A percentile compares a stretch with the other conserved stretches of the same genome.
These are phyloP conservation scores for Caenorhabditis drosophilae DNA, from an alignment of 2,888 invertebrate genomes.

Conservation along the genomic window DNA sequence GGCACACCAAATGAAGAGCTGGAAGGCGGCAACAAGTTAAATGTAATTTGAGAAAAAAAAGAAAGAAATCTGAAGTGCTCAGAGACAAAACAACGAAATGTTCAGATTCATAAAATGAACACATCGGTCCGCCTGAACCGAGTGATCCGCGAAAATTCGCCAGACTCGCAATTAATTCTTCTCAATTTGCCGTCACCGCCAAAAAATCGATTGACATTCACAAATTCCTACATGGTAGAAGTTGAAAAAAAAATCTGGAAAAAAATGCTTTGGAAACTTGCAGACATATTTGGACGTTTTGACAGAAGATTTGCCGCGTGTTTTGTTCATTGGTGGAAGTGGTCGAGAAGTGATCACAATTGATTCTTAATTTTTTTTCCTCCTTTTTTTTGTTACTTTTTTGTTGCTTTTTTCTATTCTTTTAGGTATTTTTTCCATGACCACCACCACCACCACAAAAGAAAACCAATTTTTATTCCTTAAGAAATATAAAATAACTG, in stretches of 20 bases:
- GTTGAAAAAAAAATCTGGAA: background rate
- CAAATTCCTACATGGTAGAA: constrained; percentile 47
- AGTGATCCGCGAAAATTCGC: constrained; percentile 94
- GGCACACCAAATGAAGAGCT: constrained; percentile 40
- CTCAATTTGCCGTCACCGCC: constrained; percentile 50
- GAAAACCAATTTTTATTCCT: too few relatives aligned
- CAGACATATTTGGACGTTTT: constrained; percentile 92
- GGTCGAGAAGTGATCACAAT: constrained; percentile 98
- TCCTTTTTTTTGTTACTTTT: background rate
- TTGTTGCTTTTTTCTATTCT: background rate
- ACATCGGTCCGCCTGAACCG: constrained; percentile 97
- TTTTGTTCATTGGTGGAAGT: constrained; percentile 80
- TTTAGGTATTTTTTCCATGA: too few relatives aligned
- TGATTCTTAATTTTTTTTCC: constrained; percentile 79
- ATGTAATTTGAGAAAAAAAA: constrained; percentile 16
- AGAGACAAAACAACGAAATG: too few relatives aligned
- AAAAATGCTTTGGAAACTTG: constrained; percentile 3
- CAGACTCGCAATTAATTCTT: constrained; percentile 86
- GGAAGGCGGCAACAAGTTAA: constrained; percentile 33
- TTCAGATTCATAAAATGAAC: constrained; percentile 92
- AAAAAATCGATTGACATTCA: constrained; percentile 42
- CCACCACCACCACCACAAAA: too few relatives aligned
- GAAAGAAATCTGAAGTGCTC: too few relatives aligned
- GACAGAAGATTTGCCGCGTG: constrained; percentile 87
- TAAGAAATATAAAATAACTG: too few relatives aligned